phyloP scores from a whole-genome alignment of 2,888 invertebrate species.

The Thysanoteuthis rhombus region DNA sequence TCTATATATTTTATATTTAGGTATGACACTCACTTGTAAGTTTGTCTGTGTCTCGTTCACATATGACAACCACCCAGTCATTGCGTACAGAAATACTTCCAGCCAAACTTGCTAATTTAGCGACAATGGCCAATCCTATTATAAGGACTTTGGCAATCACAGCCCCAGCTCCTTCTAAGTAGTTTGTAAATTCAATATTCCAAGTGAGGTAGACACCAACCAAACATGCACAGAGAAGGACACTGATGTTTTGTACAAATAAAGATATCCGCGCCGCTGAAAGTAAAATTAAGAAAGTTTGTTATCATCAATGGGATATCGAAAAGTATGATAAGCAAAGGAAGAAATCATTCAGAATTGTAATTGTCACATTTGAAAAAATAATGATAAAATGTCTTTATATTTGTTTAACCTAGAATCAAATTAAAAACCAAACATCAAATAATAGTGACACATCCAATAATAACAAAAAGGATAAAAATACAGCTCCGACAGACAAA shows the following conservation, averaged over 20 bases:
- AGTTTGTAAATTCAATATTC: conserved; percentile 33
- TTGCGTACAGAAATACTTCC: conserved; percentile 66
- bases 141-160: conserved; percentile 53
- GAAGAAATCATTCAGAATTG: too few species aligned
- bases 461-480: neutral
- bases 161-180: conserved; percentile 44
- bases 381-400: neutral
- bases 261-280: conserved; percentile 68
- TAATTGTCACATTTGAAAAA: too few species aligned
- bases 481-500: neutral
- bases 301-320: neutral
- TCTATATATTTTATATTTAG: neutral
- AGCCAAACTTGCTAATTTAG: conserved; percentile 66
- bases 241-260: conserved; percentile 68
- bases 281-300: conserved; percentile 39
- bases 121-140: conserved; percentile 67
- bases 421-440: neutral
- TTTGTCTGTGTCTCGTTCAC: conserved; percentile 61
- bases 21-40: conserved; percentile 63
- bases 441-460: neutral
- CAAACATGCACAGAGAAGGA: conserved; percentile 66
- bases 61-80: conserved; percentile 71
- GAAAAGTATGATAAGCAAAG: neutral
- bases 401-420: neutral
- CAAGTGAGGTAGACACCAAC: conserved; percentile 60